Conservation (phyloP, 2,888 invertebrate species). For the Dioctria rufipes region DNA sequence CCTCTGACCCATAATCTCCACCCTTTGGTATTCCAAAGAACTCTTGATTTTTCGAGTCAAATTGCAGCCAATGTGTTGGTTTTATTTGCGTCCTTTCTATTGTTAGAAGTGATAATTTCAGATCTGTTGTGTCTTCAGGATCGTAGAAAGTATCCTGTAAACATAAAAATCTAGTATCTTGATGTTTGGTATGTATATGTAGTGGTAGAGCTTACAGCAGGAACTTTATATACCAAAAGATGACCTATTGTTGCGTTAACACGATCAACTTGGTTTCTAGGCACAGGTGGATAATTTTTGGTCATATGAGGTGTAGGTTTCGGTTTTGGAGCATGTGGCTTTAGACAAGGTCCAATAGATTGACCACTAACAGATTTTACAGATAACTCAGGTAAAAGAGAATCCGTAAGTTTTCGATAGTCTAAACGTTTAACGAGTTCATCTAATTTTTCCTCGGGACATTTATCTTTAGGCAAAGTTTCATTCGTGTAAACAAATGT, state of each 20-base stretch:
- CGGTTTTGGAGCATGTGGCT: constrained; percentile 70
- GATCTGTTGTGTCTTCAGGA: constrained; percentile 85
- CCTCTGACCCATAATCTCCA: constrained; percentile 80
- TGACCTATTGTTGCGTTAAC: constrained; percentile 88
- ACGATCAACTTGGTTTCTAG: constrained; percentile 88
- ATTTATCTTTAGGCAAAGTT: constrained; percentile 83
- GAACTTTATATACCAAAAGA: constrained; percentile 85
- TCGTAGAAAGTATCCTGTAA: constrained; percentile 90
- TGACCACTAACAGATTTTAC: constrained; percentile 78
- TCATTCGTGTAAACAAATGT: constrained; percentile 85
- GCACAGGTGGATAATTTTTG: constrained; percentile 82
- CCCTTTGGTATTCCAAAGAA: constrained; percentile 88
- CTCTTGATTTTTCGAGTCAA: constrained; percentile 89
- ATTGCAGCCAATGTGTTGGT: constrained; percentile 87
- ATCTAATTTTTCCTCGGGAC: constrained; percentile 83
- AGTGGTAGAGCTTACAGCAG: constrained; percentile 74
- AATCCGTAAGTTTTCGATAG: constrained; percentile 73
- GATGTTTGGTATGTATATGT: too few species aligned
- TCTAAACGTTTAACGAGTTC: constrained; percentile 75
- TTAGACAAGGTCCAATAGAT: constrained; percentile 80
- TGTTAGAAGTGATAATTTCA: constrained; percentile 82
- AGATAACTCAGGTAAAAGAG: constrained; percentile 78
- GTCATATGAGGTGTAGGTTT: constrained; percentile 73
- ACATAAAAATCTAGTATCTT: constrained; percentile 11
- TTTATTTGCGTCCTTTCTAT: constrained; percentile 80